Evolutionary conservation across 2,113 vertebrate genomes (phyloP).

Genomic region (Scophthalmus maximus): DNA sequence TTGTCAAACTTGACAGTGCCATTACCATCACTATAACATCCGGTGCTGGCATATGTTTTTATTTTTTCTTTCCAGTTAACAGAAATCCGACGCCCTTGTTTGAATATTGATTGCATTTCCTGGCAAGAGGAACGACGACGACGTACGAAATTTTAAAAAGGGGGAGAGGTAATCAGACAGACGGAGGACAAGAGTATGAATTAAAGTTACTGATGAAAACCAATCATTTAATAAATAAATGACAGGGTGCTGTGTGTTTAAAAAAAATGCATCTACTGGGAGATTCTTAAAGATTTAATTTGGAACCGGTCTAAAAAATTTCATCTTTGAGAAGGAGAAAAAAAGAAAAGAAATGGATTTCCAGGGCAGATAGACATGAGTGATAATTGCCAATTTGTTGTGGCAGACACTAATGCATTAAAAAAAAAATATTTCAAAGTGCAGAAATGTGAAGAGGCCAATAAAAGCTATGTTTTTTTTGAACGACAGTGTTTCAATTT

Average conservation of each 20-base stretch:
- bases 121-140: neutral
- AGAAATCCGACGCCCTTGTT: conserved; percentile 40
- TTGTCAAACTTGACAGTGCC: conserved; percentile 75
- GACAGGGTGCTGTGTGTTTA: neutral
- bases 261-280: neutral
- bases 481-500: neutral
- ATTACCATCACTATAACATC: conserved; percentile 64
- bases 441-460: too few relatives aligned
- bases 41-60: conserved; percentile 54
- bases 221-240: neutral
- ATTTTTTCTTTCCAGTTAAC: too few relatives aligned
- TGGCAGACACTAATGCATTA: neutral
- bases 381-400: neutral
- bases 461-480: neutral
- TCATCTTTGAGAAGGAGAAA: neutral
- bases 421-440: neutral
- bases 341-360: neutral
- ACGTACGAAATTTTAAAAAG: neutral
- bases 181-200: neutral
- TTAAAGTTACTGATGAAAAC: neutral
- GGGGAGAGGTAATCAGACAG: neutral
- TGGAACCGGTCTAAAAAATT: neutral
- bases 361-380: neutral
- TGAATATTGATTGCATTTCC: conserved; percentile 61
- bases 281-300: neutral